phyloP scores from a whole-genome alignment of 2,797 vertebrate genomes.

The Ceyx erithaca region DNA sequence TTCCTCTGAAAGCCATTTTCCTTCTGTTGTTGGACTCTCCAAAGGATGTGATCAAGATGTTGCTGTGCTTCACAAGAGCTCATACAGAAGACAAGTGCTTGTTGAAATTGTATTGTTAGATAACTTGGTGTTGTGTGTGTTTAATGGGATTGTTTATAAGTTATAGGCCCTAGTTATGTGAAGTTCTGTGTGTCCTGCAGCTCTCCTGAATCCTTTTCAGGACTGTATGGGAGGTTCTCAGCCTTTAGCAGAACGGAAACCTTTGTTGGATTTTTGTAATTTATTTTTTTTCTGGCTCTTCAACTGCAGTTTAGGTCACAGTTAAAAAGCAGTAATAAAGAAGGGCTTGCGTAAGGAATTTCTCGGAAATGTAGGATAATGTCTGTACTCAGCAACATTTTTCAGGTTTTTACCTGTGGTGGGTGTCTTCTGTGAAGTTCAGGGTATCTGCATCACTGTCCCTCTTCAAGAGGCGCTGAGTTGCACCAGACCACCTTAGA shows the following conservation, averaged over 20 bases:
- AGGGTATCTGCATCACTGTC: not conserved
- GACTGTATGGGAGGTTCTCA: not conserved
- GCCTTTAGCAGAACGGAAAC: not conserved
- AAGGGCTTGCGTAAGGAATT: not conserved
- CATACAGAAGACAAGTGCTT: fast-evolving
- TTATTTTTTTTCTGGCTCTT: not conserved
- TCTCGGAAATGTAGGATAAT: not conserved
- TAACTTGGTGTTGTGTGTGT: not conserved
- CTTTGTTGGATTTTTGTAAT: not conserved
- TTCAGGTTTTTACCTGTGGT: not conserved
- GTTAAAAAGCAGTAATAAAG: not conserved
- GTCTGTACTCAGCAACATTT: not conserved
- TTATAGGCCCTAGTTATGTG: fast-evolving
- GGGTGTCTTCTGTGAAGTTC: not conserved
- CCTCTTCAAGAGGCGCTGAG: not conserved
- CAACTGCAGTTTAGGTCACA: not conserved
- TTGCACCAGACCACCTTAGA: not conserved
- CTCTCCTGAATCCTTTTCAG: not conserved
- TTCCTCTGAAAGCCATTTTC: not conserved
- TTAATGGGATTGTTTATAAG: not conserved
- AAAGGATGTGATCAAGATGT: not conserved
- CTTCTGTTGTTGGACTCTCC: not conserved
- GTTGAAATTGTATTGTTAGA: not conserved
- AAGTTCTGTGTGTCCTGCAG: not conserved
- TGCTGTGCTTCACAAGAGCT: not conserved